Base-by-base conservation (phyloP, 2,797 vertebrate species). In the Poeciliopsis presidionis region DNA sequence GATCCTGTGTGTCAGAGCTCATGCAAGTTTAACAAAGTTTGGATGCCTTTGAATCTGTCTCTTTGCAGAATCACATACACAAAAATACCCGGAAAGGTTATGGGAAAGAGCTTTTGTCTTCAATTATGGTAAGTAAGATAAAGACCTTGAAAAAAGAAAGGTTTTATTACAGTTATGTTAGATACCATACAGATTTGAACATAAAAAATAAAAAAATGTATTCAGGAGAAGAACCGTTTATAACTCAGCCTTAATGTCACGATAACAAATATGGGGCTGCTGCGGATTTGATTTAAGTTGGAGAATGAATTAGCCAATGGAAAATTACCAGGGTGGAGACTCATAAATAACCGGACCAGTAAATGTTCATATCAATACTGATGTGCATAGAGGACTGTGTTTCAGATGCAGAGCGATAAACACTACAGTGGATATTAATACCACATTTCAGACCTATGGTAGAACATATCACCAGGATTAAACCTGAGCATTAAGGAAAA, bases 301-400 rank as follows among this genome's bases (percentile, higher is more conserved):
- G 16, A 72, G 46, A 72, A 36, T 76, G 39, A 81, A 80, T 74
- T 25, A 75, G 79, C 83, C 85, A 87, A 89, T 83, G 84, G 69
- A 87, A 86, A 90, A 90, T 86, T 53, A 87, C 72, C 80, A 89
- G 81, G 79, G 72, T 87, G 76, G 83, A 70, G 78, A 81, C 81
- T 88, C 75, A 85, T 86, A 89, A 91, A 90, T 90, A 91, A 90
- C 83, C 81, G 77, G 75, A 88, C 77, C 80, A 86, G 87, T 91
- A 85, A 90, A 81, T 86, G 72, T 71, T 77, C 63, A 71, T 84
- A 87, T 88, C 84, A 85, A 85, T 84, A 90, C 2, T 88, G 57
- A 86, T 81, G 63, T 78, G 77, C 77, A 78, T 59, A 70, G 74
- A 77, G 67, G 33, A 77, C 25, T 7, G 67, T 28, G 41, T 70